A percentile compares a stretch with the other conserved stretches of the same genome.
Evolutionary conservation across 2,113 vertebrate species (phyloP).

Genomic region (Ovibos moschatus): DNA sequence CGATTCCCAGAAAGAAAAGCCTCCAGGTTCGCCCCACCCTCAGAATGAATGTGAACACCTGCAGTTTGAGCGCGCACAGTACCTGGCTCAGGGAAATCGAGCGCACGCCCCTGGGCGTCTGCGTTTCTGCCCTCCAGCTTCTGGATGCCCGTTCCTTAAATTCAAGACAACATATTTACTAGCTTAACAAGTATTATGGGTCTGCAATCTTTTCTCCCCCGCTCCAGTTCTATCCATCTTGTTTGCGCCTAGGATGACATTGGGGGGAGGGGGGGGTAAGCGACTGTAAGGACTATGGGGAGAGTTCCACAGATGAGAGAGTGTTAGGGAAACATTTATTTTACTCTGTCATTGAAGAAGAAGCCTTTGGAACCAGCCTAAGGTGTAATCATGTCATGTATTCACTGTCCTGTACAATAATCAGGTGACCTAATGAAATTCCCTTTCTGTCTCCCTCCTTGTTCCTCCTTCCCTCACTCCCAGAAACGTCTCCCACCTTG

Average conservation of each 20-base stretch:
- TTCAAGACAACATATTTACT: neutral
- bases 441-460: neutral
- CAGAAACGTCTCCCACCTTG: conserved; percentile 82
- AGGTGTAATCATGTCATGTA: neutral
- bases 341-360: neutral
- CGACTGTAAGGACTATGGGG: neutral
- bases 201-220: neutral
- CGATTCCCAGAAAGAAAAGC: neutral
- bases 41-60: neutral
- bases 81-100: fast-evolving
- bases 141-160: neutral
- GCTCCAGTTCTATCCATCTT: neutral
- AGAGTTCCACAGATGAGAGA: neutral
- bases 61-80: neutral
- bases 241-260: neutral
- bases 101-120: neutral
- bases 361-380: neutral
- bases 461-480: neutral
- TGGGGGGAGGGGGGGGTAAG: fast-evolving
- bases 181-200: neutral
- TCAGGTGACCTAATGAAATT: neutral
- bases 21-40: neutral
- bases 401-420: neutral
- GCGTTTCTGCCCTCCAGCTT: neutral
- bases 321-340: neutral